Base-by-base conservation (phyloP, 2,797 vertebrate species). In the Crenichthys baileyi region DNA sequence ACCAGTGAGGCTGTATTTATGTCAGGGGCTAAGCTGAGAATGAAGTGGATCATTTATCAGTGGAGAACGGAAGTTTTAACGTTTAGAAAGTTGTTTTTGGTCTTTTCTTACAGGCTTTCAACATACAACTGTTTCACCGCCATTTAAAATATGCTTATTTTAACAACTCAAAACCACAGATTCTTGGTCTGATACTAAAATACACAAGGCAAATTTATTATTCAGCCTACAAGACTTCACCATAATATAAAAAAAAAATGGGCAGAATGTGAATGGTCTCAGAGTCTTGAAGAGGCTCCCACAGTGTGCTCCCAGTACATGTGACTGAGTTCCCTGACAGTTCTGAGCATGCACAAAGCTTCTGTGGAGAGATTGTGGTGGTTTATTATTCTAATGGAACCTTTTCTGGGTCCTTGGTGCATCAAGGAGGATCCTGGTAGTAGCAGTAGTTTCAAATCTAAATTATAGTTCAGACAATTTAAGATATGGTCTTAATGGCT, bases 1-100 rank as follows among this genome's bases (percentile, higher is more conserved):
- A 68, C 77, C 0, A 22, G n/a, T 29, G 12, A 72, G 15, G 72
- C 36, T 72, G 50, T 31, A 72, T 76, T 65, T 74, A 29, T 63
- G n/a, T 58, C 65, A 31, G n/a, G 26, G 3, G 53, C 71, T 44
- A 75, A 13, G 51, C 7, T 31, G 22, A 15, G 29, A 24, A n/a
- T 53, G n/a, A 0, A 13, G 5, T 65, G 29, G 24, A 51, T 48
- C 9, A 31, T 15, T 11, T 29, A 22, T 75, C 26, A 60, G 12
- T 5, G 31, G 2, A 44, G n/a, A 63, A 36, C 16, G 18, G 29
- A 16, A 13, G 13, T 22, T 61, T 16, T 65, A 20, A 60, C 16
- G 0, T 26, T 67, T 22, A 18, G 22, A 67, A 44, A 26, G 39
- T 60, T 15, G 26, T 36, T 39, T 41, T 24, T 41, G 8, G 0